These are phyloP conservation scores for Steatornis caripensis DNA, from an alignment of 2,113 vertebrate genomes.

Conservation along the genomic window DNA sequence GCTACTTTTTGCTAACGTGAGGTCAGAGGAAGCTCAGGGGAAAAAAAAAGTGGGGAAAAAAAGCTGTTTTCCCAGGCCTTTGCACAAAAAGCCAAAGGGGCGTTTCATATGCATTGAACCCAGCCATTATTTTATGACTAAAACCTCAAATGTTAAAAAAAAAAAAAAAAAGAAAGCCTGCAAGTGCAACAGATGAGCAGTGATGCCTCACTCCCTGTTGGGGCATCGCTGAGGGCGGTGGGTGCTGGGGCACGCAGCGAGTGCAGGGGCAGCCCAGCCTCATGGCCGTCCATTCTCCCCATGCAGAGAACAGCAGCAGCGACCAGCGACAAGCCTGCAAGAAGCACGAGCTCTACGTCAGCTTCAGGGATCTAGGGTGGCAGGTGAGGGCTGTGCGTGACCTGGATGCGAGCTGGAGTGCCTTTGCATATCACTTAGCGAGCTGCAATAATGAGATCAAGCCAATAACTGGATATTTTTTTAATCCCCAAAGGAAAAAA, in stretches of 20 bases:
- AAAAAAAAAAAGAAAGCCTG: background rate
- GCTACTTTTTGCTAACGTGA: background rate
- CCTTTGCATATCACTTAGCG: background rate
- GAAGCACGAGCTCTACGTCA: slow-evolving; percentile 96
- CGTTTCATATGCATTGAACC: background rate
- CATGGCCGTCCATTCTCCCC: background rate
- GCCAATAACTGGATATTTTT: background rate
- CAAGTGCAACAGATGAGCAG: background rate
- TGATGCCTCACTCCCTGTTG: rapidly evolving
- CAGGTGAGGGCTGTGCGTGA: slow-evolving; percentile 77
- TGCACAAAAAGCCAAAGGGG: background rate
- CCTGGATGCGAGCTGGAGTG: rapidly evolving
- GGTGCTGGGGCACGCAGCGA: background rate
- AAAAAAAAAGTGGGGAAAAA: rapidly evolving
- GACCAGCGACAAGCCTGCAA: slow-evolving; percentile 95
- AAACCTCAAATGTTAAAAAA: background rate
- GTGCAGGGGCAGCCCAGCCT: background rate
- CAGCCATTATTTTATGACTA: background rate
- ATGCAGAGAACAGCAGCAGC: slow-evolving; percentile 88
- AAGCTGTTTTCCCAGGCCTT: background rate
- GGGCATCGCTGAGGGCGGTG: background rate
- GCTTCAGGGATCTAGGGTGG: slow-evolving; percentile 96
- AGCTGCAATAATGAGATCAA: background rate
- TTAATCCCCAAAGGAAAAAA: rapidly evolving
- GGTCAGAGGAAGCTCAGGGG: background rate